Evolutionary conservation across 2,113 vertebrate genomes (phyloP), one percentile per base, ranked within the genome.

Genomic region (Trematomus loennbergii): DNA sequence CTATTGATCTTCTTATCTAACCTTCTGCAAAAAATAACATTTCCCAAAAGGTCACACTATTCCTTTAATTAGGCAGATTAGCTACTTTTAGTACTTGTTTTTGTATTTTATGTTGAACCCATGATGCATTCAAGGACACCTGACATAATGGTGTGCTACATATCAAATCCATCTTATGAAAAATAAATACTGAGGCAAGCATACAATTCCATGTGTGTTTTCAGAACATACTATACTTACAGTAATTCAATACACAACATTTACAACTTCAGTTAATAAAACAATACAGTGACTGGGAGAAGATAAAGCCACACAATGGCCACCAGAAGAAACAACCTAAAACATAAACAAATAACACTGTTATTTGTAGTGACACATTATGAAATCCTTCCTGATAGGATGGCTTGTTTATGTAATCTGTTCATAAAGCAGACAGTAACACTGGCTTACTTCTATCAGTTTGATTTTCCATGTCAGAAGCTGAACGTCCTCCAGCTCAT

Each of bases 301-400:
- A 11, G 36, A 61, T 20, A 52, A 57, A 84, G 89, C 89, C 91
- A 91, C 88, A 90, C 83, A 82, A 88, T 90, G 87, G 85, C 87
- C 80, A 86, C 67, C 46, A 71, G 78, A 72, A 61, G 40, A 53
- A n/a, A 66, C 7, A 66, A 48, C 22, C 2, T 10, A 46, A 61
- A 55, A 79, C 15, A 74, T 4, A 59, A 60, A 74, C 79, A 90
- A 89, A 90, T 76, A 89, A 90, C 85, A 88, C 43, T 83, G 85
- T 85, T 85, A 89, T 88, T 80, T 82, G 83, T 89, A 90, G 79
- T 84, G 88, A 90, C 75, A 88, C 78, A 81, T 45, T 50, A 70
- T 73, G 40, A 71, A 62, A 29, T 45, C 84, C 78, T 77, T 52
- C 85, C 69, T 36, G 17, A 11, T 11, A 46, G 0, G 66, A 75